These are phyloP conservation scores for Sus cebifrons DNA, from an alignment of 2,797 vertebrate genomes.

Conservation along the genomic window DNA sequence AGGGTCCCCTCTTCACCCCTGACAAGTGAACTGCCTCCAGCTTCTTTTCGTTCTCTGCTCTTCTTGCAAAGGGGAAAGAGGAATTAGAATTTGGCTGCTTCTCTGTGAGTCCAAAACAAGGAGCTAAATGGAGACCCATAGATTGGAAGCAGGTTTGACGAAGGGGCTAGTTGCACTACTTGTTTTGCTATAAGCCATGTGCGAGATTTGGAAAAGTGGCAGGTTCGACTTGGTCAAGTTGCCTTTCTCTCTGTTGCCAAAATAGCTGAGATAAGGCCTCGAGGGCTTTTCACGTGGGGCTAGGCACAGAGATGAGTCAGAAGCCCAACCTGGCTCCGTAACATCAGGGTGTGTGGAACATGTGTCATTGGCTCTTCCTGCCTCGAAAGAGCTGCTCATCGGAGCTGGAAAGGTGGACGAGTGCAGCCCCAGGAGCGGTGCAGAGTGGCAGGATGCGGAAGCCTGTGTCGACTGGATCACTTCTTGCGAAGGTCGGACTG, in stretches of 20 bases:
- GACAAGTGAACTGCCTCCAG: not conserved
- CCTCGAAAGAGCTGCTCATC: not conserved
- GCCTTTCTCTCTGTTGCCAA: conserved; percentile 58
- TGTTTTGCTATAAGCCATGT: conserved; percentile 44
- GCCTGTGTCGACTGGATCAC: not conserved
- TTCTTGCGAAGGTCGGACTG: not conserved
- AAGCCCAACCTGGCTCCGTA: not conserved
- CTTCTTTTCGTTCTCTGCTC: not conserved
- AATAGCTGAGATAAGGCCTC: not conserved
- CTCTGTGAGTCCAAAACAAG: not conserved
- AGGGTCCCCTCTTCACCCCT: not conserved
- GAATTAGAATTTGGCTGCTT: not conserved
- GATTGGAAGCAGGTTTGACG: conserved; percentile 48
- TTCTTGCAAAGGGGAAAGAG: not conserved
- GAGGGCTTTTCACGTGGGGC: not conserved
- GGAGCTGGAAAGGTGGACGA: not conserved
- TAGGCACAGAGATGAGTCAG: not conserved
- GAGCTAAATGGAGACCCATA: not conserved
- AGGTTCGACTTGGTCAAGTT: not conserved
- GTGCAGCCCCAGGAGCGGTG: not conserved
- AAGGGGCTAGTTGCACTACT: not conserved
- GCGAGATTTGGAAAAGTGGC: conserved; percentile 22
- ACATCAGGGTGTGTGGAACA: not conserved
- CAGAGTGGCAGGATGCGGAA: not conserved
- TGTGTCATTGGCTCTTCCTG: not conserved